Base-by-base conservation (phyloP, 1,140 invertebrate species). In the Drosophila auraria region DNA sequence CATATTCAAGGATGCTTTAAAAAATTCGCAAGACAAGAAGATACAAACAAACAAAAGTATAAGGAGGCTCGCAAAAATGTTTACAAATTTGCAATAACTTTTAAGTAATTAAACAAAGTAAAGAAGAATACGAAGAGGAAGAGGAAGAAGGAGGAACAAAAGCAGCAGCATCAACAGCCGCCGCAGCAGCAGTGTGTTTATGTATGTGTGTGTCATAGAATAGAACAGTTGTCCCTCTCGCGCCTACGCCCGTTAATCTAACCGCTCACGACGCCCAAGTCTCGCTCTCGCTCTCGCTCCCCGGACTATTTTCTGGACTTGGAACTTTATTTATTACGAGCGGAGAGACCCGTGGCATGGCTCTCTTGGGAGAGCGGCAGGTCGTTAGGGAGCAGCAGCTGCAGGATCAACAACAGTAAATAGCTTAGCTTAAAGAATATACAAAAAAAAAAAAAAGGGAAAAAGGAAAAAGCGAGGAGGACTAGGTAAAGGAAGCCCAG, bases 31-130 rank as follows among this genome's bases (percentile, higher is more conserved):
- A 71, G 53, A 62, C 57, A 64, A 53, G 66, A 83, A 12, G 49
- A 58, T 20, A 44, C 40, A 40, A 53, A 51, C 23, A 45, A 54
- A 47, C 72, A 82, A 38, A 66, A 62, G 58, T 51, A 45, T 57
- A 68, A 51, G 51, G 40, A 76, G 60, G 59, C 51, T 73, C 70
- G 72, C 59, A 42, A 56, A 61, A 47, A 66, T 62, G 78, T 65
- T 57, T 73, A 68, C 54, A 82, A 74, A 84, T 87, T 86, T 84
- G 56, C 56, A 78, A 44, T 58, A 78, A 62, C 30, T 60, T 79
- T 73, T 79, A 79, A 72, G 68, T 51, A 25, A 36, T 36, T 36
- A 36, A 36, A 17, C n/a, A 38, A 15, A 23, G 7, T 38, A 56
- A 54, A 15, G 12, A 20, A 25, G 14, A 33, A 36, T 23, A 20